Conservation (phyloP, 1,140 invertebrate species). For the Drosophila nebulosa region DNA sequence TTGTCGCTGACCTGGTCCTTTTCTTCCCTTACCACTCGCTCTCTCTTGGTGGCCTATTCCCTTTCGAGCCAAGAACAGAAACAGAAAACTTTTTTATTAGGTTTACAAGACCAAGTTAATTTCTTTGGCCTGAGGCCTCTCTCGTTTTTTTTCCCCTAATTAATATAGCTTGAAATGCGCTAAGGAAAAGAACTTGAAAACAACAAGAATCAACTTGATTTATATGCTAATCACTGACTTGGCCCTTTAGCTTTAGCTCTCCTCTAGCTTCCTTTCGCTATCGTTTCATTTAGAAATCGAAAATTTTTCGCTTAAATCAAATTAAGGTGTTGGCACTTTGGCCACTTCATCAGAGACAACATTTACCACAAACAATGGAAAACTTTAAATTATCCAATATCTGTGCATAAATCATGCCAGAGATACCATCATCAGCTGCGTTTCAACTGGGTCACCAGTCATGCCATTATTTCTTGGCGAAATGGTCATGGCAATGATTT, state of each 20-base stretch:
- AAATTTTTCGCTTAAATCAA: conserved; percentile 18
- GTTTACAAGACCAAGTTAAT: conserved; percentile 67
- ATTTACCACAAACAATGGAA: conserved; percentile 10
- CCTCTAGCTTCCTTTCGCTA: neutral
- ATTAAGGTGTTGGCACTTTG: conserved; percentile 29
- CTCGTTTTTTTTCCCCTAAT: conserved; percentile 48
- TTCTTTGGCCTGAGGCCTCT: conserved; percentile 42
- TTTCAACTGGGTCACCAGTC: conserved; percentile 39
- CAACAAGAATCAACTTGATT: conserved; percentile 56
- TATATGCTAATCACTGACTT: conserved; percentile 64
- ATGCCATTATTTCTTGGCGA: conserved; percentile 38
- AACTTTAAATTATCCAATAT: conserved; percentile 60
- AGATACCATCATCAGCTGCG: conserved; percentile 60
- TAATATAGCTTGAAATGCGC: conserved; percentile 53
- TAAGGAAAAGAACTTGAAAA: neutral
- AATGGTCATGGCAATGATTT: conserved; percentile 24
- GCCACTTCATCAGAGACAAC: neutral
- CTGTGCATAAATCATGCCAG: conserved; percentile 54
- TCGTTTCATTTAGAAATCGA: conserved; percentile 11
- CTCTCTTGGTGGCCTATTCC: neutral
- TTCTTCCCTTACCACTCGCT: neutral
- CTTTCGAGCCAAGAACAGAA: conserved; percentile 22
- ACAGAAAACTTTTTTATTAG: conserved; percentile 76
- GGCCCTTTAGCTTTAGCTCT: no score
- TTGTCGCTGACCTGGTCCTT: neutral